phyloP scores from a whole-genome alignment of 2,888 invertebrate species.

The Geotrupes spiniger region DNA sequence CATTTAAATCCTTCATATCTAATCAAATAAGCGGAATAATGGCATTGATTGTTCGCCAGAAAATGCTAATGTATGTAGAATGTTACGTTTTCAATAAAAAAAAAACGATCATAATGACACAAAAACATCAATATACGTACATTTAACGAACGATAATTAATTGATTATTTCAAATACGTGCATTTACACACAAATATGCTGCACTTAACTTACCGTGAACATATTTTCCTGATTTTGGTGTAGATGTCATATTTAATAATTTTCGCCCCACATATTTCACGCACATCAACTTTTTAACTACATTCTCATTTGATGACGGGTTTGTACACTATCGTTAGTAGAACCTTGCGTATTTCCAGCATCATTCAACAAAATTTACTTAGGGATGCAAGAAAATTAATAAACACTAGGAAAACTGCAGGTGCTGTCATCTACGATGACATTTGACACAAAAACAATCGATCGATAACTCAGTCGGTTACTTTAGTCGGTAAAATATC shows the following conservation, averaged over 20 bases:
- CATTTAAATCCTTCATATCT: no score
- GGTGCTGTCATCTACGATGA: conserved; percentile 35
- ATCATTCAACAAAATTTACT: background rate
- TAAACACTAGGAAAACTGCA: conserved; percentile 27
- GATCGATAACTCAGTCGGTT: conserved; percentile 25
- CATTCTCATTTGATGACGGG: conserved; percentile 18
- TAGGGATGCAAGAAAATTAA: conserved; percentile 11
- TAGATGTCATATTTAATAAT: conserved; percentile 49
- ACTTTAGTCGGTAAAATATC: conserved; percentile 16
- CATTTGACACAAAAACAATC: conserved; percentile 34
- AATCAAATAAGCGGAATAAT: no score
- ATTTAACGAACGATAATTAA: no score
- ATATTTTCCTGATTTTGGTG: conserved; percentile 51
- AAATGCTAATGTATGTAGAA: no score
- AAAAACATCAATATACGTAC: no score
- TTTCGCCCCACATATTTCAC: conserved; percentile 16
- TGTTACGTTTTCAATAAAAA: no score
- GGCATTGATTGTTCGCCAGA: no score
- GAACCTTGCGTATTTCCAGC: background rate
- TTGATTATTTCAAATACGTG: no score
- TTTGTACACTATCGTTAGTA: background rate
- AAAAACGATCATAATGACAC: no score
- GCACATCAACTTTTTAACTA: conserved; percentile 3
- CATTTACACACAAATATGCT: no score
- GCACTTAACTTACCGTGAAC: conserved; percentile 45